phyloP scores from a whole-genome alignment of 2,113 vertebrate species.

The Aramus guarauna region DNA sequence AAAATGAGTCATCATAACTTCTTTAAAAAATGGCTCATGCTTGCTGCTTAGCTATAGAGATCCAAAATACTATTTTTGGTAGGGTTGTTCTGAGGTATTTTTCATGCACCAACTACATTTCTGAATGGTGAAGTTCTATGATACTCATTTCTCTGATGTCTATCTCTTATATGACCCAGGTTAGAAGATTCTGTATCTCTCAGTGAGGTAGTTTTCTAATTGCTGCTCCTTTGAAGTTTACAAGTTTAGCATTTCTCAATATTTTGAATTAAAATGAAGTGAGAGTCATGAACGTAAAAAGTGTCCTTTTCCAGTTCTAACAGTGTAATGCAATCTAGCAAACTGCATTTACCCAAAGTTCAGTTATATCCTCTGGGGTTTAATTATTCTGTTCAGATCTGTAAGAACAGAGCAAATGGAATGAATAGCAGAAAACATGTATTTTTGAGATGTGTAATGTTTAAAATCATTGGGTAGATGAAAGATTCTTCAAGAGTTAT shows the following conservation, averaged over 20 bases:
- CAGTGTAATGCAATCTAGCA: not conserved
- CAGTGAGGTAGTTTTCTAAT: not conserved
- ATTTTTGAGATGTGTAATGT: not conserved
- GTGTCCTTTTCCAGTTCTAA: not conserved
- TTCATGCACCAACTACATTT: not conserved
- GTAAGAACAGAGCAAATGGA: not conserved
- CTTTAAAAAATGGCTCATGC: not conserved
- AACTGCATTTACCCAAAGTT: not conserved
- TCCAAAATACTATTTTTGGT: not conserved
- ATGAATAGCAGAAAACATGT: not conserved
- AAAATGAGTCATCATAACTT: not conserved
- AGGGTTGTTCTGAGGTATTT: not conserved
- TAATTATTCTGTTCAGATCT: not conserved
- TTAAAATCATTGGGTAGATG: not conserved
- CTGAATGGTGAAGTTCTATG: not conserved
- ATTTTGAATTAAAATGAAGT: not conserved
- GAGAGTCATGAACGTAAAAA: not conserved
- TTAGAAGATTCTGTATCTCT: not conserved
- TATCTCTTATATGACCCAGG: not conserved
- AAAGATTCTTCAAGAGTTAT: not conserved
- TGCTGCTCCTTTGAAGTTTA: not conserved
- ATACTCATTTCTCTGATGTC: not conserved
- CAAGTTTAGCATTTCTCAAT: not conserved
- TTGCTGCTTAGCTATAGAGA: not conserved
- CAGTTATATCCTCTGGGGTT: not conserved